Evolutionary conservation across 2,113 vertebrate species (phyloP), one percentile per base, ranked within the genome.

Genomic region (Setophaga coronata): DNA sequence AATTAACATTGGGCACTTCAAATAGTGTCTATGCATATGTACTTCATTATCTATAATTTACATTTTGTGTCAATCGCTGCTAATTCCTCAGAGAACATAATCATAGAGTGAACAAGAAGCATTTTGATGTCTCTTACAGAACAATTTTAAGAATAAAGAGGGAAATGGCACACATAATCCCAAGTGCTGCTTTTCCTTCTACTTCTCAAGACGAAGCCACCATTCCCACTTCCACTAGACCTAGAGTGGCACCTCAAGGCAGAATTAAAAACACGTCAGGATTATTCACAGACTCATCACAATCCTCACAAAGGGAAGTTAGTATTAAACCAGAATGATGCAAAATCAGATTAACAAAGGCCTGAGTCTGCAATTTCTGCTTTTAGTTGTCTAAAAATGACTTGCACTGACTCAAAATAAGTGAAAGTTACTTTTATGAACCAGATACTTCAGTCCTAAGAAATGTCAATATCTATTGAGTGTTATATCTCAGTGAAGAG

Each of bases 241-340:
- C 85, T 66, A 56, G 7, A 94, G 79, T 90, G 92, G 93, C 88
- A 93, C 60, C 88, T 89, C 92, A 96, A 95, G 82, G 82, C 67
- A 81, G 88, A 96, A 82, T 56, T 45, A 92, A 83, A 60, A 83
- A 42, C 11, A 33, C 11, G 34, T 38, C 60, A 90, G 40, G 51
- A 58, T 74, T 91, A 47, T 62, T 87, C 85, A 66, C 21, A 91
- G 47, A 23, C 21, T 88, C 33, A 76, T 65, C 62, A 51, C 33
- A 47, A 66, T 19, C 12, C 29, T 91, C 2, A 1, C 42, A 58
- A 10, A 47, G 15, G 18, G 8, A 71, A 77, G 29, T 56, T 38
- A 69, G 21, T 54, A 69, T 70, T 70, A 80, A 87, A 18, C 1
- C 45, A 58, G 70, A 82, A 96, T 89, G 90, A 79, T 53, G 31